phyloP scores from a whole-genome alignment of 1,140 invertebrate genomes.

The Diachasma alloeum region DNA sequence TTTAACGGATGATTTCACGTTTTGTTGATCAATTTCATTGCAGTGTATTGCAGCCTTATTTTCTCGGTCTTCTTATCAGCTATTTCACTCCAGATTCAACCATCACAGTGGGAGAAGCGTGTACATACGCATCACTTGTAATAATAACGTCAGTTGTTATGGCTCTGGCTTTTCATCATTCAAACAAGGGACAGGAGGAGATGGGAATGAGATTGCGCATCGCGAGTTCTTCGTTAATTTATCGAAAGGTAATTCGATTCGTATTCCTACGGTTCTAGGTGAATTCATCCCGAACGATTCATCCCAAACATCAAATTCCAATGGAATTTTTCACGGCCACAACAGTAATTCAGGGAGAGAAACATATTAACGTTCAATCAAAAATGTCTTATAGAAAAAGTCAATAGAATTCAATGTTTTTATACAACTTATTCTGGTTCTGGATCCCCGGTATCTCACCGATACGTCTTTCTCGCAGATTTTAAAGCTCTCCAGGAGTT shows the following conservation, averaged over 20 bases:
- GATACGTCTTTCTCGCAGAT: slow-evolving; percentile 38
- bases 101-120: slow-evolving; percentile 54
- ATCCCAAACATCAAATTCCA: no score
- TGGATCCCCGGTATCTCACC: no score
- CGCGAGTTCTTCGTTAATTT: slow-evolving; percentile 66
- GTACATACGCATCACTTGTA: slow-evolving; percentile 60
- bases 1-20: no score
- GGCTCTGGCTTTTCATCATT: slow-evolving; percentile 59
- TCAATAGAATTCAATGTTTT: no score
- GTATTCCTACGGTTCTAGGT: no score
- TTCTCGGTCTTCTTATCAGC: slow-evolving; percentile 59
- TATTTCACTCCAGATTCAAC: slow-evolving; percentile 60
- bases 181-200: slow-evolving; percentile 54
- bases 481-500: slow-evolving; percentile 55
- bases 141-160: slow-evolving; percentile 56
- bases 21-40: neutral
- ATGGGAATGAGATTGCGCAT: slow-evolving; percentile 67
- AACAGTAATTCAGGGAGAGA: no score
- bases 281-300: no score
- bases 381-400: no score
- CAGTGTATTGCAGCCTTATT: slow-evolving; percentile 56
- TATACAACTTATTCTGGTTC: no score
- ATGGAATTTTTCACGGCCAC: no score
- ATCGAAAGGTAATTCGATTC: slow-evolving; percentile 62
- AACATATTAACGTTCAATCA: no score